phyloP scores from a whole-genome alignment of 2,113 vertebrate species.

The Gambusia holbrooki region DNA sequence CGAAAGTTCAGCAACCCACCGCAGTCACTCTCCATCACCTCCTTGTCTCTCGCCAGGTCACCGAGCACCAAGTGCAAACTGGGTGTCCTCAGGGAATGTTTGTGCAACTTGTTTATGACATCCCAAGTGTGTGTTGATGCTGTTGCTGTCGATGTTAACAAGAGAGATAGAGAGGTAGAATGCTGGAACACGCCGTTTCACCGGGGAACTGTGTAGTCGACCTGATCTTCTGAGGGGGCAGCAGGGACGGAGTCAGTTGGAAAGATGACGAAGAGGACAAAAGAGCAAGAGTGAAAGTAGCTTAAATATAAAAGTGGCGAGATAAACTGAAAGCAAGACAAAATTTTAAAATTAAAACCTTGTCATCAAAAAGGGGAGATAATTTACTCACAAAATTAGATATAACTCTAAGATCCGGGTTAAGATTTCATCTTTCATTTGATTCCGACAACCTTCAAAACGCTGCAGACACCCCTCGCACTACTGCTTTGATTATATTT shows the following conservation, averaged over 20 bases:
- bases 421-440: not conserved
- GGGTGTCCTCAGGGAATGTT: constrained; percentile 68
- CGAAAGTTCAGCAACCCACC: constrained; percentile 47
- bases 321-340: constrained; percentile 2
- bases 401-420: not conserved
- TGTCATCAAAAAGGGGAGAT: not conserved
- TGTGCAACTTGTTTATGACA: constrained; percentile 79
- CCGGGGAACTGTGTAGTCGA: constrained; percentile 47
- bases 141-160: constrained; percentile 67
- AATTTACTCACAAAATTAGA: not conserved
- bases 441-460: not conserved
- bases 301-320: constrained; percentile 3
- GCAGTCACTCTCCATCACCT: constrained; percentile 55
- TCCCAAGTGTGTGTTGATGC: constrained; percentile 64
- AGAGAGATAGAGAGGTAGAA: constrained; percentile 30
- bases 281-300: constrained; percentile 1
- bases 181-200: constrained; percentile 40
- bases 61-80: constrained; percentile 56
- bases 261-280: constrained; percentile 17
- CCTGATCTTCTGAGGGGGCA: constrained; percentile 47
- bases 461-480: not conserved
- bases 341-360: not conserved
- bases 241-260: constrained; percentile 7
- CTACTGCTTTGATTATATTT: not conserved
- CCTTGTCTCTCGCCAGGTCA: constrained; percentile 69